Percentiles rank a stretch among this genome's conserved stretches.
phyloP scores from a whole-genome alignment of 2,888 invertebrate species.

The Pyralis farinalis region DNA sequence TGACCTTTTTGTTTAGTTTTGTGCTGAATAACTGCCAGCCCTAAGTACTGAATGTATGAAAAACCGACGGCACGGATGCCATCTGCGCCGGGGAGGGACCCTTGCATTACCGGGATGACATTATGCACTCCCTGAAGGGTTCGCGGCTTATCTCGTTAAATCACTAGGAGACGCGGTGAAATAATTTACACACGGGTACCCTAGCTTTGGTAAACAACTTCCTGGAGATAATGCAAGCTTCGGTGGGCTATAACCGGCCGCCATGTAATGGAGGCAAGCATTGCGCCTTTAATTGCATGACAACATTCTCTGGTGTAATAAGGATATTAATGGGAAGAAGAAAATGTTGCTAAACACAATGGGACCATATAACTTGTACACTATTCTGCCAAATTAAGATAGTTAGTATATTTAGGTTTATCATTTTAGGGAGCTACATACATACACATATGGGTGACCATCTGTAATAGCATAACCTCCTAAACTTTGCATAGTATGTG shows the following conservation, averaged over 20 bases:
- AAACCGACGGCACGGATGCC: slow-evolving; percentile 68
- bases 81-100: slow-evolving; percentile 71
- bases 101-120: slow-evolving; percentile 76
- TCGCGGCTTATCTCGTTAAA: slow-evolving; percentile 69
- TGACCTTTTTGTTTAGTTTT: neutral
- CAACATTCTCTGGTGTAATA: no score
- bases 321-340: no score
- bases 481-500: no score
- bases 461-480: no score
- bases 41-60: slow-evolving; percentile 54
- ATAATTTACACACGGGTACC: slow-evolving; percentile 49
- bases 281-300: slow-evolving; percentile 12
- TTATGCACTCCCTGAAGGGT: slow-evolving; percentile 76
- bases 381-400: no score
- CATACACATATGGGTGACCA: no score
- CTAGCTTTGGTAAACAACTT: slow-evolving; percentile 47
- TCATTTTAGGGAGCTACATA: no score
- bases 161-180: slow-evolving; percentile 49
- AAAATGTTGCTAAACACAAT: no score
- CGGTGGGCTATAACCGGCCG: slow-evolving; percentile 29
- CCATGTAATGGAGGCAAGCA: slow-evolving; percentile 15
- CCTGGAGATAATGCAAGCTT: slow-evolving; percentile 43
- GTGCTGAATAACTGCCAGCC: slow-evolving; percentile 28
- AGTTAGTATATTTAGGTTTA: no score
- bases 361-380: no score